Evolutionary conservation across 2,113 vertebrate genomes (phyloP).

Genomic region (Prietella phreatophila): DNA sequence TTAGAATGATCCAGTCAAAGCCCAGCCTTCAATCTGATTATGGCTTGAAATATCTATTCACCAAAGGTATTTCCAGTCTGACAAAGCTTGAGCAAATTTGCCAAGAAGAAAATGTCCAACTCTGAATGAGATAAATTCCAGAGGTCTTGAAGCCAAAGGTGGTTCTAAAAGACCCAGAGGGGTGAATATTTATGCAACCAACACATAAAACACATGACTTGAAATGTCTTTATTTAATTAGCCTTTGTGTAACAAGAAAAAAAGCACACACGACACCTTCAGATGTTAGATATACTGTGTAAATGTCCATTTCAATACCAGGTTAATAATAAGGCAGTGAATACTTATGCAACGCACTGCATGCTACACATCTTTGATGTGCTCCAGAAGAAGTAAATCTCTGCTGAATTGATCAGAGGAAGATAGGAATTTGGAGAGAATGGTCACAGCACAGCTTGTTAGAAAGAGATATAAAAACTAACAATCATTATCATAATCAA

Average conservation of each 20-base stretch:
- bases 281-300: neutral
- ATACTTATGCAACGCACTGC: neutral
- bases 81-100: neutral
- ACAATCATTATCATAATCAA: conserved; percentile 61
- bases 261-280: neutral
- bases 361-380: conserved; percentile 46
- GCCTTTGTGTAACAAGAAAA: neutral
- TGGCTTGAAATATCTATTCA: neutral
- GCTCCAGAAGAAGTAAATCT: conserved; percentile 52
- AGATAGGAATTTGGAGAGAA: conserved; percentile 58
- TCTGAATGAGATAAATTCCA: neutral
- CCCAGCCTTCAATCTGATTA: neutral
- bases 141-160: neutral
- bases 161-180: neutral
- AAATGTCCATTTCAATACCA: neutral
- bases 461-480: conserved; percentile 55
- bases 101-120: neutral
- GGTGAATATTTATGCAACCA: neutral
- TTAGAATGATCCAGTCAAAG: neutral
- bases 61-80: neutral
- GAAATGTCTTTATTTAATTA: neutral
- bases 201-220: neutral
- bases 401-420: conserved; percentile 58
- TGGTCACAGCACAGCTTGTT: conserved; percentile 48
- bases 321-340: neutral